phyloP scores from a whole-genome alignment of 2,888 invertebrate species.

The Omphaloscelis lunosa region DNA sequence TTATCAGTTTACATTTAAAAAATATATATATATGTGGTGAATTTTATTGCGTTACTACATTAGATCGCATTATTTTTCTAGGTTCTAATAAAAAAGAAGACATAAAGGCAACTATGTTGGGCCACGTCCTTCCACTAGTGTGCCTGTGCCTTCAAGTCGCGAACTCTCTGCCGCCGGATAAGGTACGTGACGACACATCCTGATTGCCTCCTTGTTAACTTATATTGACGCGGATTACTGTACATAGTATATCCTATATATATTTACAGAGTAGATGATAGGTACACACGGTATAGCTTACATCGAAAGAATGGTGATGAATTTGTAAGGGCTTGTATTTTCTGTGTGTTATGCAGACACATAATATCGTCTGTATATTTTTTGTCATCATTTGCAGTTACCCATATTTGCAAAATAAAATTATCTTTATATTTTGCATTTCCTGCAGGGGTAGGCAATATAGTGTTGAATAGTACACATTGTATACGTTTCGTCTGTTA shows the following conservation, averaged over 20 bases:
- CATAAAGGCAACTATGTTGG: conserved; percentile 66
- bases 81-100: conserved; percentile 19
- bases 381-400: no score
- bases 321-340: neutral
- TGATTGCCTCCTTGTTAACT: conserved; percentile 52
- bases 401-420: no score
- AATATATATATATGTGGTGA: no score
- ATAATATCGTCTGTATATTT: neutral
- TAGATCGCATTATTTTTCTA: neutral
- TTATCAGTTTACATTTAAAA: neutral
- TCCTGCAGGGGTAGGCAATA: neutral
- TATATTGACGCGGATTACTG: conserved; percentile 36
- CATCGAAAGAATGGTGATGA: neutral
- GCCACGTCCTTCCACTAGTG: conserved; percentile 61
- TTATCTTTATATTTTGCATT: neutral
- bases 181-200: conserved; percentile 76
- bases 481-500: neutral
- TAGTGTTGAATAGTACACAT: neutral
- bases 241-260: neutral
- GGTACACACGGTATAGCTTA: neutral
- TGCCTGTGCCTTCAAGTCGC: conserved; percentile 71
- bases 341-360: neutral
- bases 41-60: neutral
- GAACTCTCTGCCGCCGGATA: conserved; percentile 83
- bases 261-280: neutral